Evolutionary conservation across 1,140 invertebrate genomes (phyloP).

Genomic region (Phocides pigmalion): DNA sequence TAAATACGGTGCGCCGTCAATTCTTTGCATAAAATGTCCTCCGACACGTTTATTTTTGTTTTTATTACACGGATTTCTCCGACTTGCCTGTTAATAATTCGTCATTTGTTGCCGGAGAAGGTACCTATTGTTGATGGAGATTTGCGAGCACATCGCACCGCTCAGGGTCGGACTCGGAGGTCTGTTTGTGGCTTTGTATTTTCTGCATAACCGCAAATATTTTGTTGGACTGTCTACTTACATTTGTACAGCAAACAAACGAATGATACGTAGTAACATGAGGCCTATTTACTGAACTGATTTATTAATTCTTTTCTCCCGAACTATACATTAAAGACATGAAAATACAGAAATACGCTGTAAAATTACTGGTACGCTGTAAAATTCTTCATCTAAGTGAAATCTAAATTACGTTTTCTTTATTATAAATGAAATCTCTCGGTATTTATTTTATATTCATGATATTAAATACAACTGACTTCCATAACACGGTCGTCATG

Average conservation of each 20-base stretch:
- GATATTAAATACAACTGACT: neutral
- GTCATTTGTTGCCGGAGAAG: constrained; percentile 56
- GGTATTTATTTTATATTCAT: too few species aligned
- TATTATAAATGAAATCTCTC: too few species aligned
- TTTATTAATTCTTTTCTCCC: neutral
- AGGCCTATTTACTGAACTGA: neutral
- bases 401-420: neutral
- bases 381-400: neutral
- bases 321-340: neutral
- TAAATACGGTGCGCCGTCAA: constrained; percentile 43
- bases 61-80: constrained; percentile 38
- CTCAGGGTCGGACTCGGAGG: constrained; percentile 50
- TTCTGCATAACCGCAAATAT: constrained; percentile 35
- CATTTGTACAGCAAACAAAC: neutral
- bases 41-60: constrained; percentile 52
- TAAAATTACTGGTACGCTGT: too few species aligned
- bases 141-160: constrained; percentile 57
- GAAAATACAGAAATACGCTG: too few species aligned
- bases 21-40: constrained; percentile 53
- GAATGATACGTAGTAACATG: too few species aligned
- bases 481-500: neutral
- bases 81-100: constrained; percentile 48
- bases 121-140: constrained; percentile 58
- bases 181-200: constrained; percentile 49
- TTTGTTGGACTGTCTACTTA: constrained; percentile 4